phyloP scores from a whole-genome alignment of 2,113 vertebrate species.

The Xyrauchen texanus region DNA sequence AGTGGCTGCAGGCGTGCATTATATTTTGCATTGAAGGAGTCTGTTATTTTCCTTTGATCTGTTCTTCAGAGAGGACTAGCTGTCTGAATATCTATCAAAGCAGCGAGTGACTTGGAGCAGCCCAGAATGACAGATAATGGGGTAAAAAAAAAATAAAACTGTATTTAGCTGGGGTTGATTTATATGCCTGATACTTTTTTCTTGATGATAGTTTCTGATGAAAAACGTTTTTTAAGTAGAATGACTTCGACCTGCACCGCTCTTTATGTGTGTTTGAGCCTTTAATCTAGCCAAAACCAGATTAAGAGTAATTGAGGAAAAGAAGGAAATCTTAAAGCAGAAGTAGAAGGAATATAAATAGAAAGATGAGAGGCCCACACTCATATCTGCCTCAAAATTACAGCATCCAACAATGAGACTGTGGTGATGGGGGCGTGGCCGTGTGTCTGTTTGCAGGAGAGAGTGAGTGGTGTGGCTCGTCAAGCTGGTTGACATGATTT shows the following conservation, averaged over 20 bases:
- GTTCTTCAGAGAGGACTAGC: conserved; percentile 75
- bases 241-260: conserved; percentile 45
- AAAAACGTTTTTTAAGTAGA: conserved; percentile 49
- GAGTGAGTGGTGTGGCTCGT: too few relatives aligned
- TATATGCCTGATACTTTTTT: conserved; percentile 43
- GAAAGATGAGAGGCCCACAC: conserved; percentile 3
- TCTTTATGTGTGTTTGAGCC: conserved; percentile 35
- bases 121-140: conserved; percentile 69
- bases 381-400: conserved; percentile 12
- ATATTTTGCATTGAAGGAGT: conserved; percentile 74
- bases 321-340: not conserved
- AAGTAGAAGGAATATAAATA: not conserved
- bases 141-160: conserved; percentile 43
- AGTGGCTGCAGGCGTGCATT: conserved; percentile 73
- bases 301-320: conserved; percentile 32
- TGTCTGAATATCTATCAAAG: conserved; percentile 74
- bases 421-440: not conserved
- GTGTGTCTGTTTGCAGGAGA: too few relatives aligned
- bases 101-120: conserved; percentile 66
- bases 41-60: conserved; percentile 76
- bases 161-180: conserved; percentile 58
- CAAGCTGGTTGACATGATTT: too few relatives aligned
- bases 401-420: not conserved
- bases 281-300: conserved; percentile 42
- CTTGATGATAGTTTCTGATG: conserved; percentile 56